phyloP scores from a whole-genome alignment of 2,888 invertebrate species.

The Priocnemis perturbator region DNA sequence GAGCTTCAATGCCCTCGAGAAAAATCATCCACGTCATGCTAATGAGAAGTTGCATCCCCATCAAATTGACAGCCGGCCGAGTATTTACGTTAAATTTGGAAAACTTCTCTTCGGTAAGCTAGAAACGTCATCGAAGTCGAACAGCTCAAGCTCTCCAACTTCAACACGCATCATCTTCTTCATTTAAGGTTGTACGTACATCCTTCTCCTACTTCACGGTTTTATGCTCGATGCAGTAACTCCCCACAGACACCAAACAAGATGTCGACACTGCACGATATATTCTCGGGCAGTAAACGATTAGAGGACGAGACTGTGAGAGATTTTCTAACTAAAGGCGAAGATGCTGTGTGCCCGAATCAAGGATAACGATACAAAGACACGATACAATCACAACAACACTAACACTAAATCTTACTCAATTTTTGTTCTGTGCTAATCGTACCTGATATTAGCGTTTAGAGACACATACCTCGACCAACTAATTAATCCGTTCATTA shows the following conservation, averaged over 20 bases:
- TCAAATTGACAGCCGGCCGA: slow-evolving; percentile 57
- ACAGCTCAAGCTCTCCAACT: not conserved
- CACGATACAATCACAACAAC: too few relatives aligned
- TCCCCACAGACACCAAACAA: not conserved
- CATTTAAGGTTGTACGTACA: slow-evolving; percentile 54
- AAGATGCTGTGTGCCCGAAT: too few relatives aligned
- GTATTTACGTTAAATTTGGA: slow-evolving; percentile 55
- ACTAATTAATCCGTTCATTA: too few relatives aligned
- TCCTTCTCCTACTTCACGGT: slow-evolving; percentile 62
- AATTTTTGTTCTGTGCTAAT: too few relatives aligned
- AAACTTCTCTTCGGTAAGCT: slow-evolving; percentile 59
- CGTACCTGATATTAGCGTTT: too few relatives aligned
- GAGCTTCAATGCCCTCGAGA: slow-evolving; percentile 49
- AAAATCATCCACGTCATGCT: slow-evolving; percentile 54
- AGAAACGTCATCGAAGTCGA: not conserved
- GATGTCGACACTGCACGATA: too few relatives aligned
- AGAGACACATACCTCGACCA: too few relatives aligned
- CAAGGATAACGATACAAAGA: too few relatives aligned
- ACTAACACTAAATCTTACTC: too few relatives aligned
- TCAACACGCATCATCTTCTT: not conserved
- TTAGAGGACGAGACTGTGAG: too few relatives aligned
- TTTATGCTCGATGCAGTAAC: slow-evolving; percentile 52
- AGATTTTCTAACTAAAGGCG: too few relatives aligned
- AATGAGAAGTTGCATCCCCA: slow-evolving; percentile 47
- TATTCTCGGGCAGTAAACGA: too few relatives aligned